Percentiles rank a stretch among this genome's conserved stretches.
phyloP scores from a whole-genome alignment of 2,113 vertebrate species.

The Urocitellus parryii region DNA sequence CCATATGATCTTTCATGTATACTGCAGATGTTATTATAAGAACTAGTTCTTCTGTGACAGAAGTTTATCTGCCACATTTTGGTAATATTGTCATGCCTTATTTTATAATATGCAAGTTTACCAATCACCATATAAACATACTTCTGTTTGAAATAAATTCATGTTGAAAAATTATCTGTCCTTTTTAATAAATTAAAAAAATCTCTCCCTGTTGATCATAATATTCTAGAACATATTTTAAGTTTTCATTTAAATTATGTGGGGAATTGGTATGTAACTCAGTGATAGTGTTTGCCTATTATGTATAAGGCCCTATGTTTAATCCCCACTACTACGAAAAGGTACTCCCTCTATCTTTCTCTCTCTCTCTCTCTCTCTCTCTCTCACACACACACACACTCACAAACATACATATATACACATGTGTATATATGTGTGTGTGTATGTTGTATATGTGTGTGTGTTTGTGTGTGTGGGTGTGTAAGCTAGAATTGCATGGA shows the following conservation, averaged over 20 bases:
- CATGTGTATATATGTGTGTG: too few relatives aligned
- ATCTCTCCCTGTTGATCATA: background rate
- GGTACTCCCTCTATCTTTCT: too few relatives aligned
- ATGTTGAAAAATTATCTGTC: background rate
- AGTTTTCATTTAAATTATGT: constrained; percentile 8
- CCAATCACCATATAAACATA: background rate
- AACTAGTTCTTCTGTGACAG: background rate
- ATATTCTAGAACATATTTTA: constrained; percentile 26
- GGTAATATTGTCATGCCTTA: background rate
- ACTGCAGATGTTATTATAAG: background rate
- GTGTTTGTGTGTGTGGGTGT: too few relatives aligned
- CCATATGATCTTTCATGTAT: background rate
- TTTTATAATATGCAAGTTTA: background rate
- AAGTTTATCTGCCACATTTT: background rate
- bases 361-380: too few relatives aligned
- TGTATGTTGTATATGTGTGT: too few relatives aligned
- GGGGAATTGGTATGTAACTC: too few relatives aligned
- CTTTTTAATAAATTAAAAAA: background rate
- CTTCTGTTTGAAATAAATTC: constrained; percentile 37
- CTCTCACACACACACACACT: too few relatives aligned
- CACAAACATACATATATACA: too few relatives aligned
- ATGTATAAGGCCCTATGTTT: too few relatives aligned
- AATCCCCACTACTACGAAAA: too few relatives aligned
- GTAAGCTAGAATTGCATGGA: background rate
- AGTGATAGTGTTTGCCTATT: too few relatives aligned